A percentile compares a stretch with the other conserved stretches of the same genome.
Conservation (phyloP, 2,113 vertebrate species). For the Procavia capensis region DNA sequence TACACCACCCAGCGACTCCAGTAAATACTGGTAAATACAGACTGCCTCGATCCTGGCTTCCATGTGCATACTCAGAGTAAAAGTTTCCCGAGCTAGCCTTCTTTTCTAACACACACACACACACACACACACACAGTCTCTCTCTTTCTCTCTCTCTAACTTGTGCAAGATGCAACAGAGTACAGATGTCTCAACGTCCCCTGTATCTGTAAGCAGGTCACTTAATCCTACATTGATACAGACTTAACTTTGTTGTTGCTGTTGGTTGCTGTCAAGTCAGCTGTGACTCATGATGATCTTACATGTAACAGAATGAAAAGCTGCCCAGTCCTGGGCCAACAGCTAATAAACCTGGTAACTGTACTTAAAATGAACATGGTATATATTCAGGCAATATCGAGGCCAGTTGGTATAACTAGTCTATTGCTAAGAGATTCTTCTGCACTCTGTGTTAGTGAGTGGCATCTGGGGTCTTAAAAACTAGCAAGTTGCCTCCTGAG, state of each 20-base stretch:
- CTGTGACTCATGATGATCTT: not conserved
- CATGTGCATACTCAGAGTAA: not conserved
- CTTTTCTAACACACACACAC: not conserved
- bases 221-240: not conserved
- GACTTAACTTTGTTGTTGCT: not conserved
- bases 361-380: not conserved
- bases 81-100: not conserved
- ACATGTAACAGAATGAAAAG: not conserved
- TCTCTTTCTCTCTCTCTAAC: no score
- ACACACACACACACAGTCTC: not conserved
- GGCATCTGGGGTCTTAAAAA: no score
- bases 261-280: not conserved
- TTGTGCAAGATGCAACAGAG: not conserved
- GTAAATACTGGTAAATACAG: not conserved
- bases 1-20: not conserved
- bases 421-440: no score
- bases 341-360: not conserved
- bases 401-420: no score
- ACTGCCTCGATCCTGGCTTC: not conserved
- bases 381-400: no score
- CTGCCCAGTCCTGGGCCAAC: not conserved
- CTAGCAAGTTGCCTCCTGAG: no score
- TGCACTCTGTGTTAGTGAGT: no score
- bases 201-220: not conserved
- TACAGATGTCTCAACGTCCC: not conserved